Conservation (phyloP, 2,113 vertebrate species). For the Ahaetulla prasina region DNA sequence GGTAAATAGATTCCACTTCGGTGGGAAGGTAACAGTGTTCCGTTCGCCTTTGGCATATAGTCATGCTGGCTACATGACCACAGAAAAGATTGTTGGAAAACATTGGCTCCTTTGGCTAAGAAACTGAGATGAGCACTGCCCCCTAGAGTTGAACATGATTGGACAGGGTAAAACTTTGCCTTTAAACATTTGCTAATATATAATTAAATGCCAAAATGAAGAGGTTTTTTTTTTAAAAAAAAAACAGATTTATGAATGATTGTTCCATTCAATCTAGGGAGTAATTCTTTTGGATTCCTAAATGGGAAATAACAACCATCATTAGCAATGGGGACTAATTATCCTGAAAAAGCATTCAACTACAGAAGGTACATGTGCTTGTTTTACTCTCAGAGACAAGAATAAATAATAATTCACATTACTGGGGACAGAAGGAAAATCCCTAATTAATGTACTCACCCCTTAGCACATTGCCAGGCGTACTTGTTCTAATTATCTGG, state of each 20-base stretch:
- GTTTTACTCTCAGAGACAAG: neutral
- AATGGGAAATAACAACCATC: neutral
- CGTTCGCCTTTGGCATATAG: neutral
- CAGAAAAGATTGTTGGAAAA: neutral
- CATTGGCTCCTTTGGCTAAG: neutral
- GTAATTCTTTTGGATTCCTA: neutral
- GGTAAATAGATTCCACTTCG: neutral
- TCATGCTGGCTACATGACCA: neutral
- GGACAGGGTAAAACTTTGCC: neutral
- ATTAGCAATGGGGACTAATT: neutral
- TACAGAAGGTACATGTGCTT: neutral
- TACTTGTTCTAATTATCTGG: neutral
- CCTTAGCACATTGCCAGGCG: neutral
- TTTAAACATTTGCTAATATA: neutral
- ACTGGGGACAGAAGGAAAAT: neutral
- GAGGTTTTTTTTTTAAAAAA: neutral
- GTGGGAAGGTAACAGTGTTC: neutral
- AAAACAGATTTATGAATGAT: neutral
- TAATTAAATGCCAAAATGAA: neutral
- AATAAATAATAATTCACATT: neutral
- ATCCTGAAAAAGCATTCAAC: neutral
- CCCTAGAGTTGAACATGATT: neutral
- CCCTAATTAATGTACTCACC: neutral
- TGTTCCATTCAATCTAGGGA: neutral
- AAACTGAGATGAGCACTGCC: neutral